phyloP scores from a whole-genome alignment of 2,113 vertebrate genomes.

The Tetrax tetrax region DNA sequence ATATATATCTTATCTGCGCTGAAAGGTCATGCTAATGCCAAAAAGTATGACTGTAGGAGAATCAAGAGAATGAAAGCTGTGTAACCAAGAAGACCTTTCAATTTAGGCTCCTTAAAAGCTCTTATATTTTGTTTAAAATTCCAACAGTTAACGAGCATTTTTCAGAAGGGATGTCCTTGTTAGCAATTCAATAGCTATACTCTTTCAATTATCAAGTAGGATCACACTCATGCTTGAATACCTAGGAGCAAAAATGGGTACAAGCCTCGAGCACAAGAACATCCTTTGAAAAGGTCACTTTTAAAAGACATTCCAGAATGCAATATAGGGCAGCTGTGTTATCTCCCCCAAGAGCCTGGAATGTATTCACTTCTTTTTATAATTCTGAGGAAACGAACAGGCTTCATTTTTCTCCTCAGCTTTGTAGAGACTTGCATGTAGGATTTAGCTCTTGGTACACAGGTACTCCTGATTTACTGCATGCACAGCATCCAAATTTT shows the following conservation, averaged over 20 bases:
- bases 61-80: not conserved
- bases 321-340: not conserved
- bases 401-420: not conserved
- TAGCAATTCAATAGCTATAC: constrained; percentile 36
- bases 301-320: not conserved
- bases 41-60: not conserved
- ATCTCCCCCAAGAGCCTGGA: not conserved
- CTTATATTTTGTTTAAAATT: constrained; percentile 39
- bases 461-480: not conserved
- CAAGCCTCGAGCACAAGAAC: not conserved
- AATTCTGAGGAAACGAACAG: not conserved
- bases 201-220: constrained; percentile 44
- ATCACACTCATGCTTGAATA: constrained; percentile 31
- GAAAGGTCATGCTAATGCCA: not conserved
- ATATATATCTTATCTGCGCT: not conserved
- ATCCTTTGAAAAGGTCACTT: constrained; percentile 45
- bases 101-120: not conserved
- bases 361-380: not conserved
- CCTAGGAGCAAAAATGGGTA: constrained; percentile 33
- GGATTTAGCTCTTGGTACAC: not conserved
- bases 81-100: not conserved
- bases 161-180: constrained; percentile 30
- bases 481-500: not conserved
- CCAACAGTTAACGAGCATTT: constrained; percentile 28
- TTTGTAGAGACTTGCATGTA: not conserved